These are phyloP conservation scores for Sphenopsis melanotis DNA, from an alignment of 2,797 vertebrate species.

Conservation along the genomic window DNA sequence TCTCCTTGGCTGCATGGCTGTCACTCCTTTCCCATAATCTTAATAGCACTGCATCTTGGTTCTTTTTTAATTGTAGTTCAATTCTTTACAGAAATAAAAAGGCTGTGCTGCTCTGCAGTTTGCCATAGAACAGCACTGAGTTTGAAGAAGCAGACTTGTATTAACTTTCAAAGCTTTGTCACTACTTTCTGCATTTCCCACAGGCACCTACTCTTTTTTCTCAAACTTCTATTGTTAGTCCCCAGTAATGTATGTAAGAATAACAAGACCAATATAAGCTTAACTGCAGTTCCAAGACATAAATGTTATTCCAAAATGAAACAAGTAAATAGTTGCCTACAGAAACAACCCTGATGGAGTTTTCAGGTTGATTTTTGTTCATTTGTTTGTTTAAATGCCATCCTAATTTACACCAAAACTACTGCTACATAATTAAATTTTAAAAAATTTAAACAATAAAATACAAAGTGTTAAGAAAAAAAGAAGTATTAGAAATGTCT, in stretches of 20 bases:
- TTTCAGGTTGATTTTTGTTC: not conserved
- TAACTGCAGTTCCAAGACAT: not conserved
- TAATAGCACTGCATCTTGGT: fast-evolving
- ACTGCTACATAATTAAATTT: not conserved
- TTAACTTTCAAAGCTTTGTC: not conserved
- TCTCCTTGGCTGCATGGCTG: not conserved
- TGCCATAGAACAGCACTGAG: not conserved
- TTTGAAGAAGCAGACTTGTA: not conserved
- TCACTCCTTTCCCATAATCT: not conserved
- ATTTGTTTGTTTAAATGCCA: not conserved
- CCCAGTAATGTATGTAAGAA: not conserved
- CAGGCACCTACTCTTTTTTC: not conserved
- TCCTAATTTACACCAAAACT: not conserved
- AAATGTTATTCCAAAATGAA: not conserved
- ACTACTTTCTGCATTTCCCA: not conserved
- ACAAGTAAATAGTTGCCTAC: not conserved
- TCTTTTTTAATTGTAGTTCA: not conserved
- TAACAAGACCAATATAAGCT: not conserved
- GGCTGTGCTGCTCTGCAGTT: not conserved
- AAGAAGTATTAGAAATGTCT: not conserved
- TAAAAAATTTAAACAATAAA: not conserved
- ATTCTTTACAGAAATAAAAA: not conserved
- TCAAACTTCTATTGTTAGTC: not conserved
- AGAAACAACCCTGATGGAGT: not conserved
- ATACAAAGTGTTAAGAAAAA: not conserved